These are phyloP conservation scores for Takifugu ocellatus DNA, from an alignment of 2,797 vertebrate species.

Conservation along the genomic window DNA sequence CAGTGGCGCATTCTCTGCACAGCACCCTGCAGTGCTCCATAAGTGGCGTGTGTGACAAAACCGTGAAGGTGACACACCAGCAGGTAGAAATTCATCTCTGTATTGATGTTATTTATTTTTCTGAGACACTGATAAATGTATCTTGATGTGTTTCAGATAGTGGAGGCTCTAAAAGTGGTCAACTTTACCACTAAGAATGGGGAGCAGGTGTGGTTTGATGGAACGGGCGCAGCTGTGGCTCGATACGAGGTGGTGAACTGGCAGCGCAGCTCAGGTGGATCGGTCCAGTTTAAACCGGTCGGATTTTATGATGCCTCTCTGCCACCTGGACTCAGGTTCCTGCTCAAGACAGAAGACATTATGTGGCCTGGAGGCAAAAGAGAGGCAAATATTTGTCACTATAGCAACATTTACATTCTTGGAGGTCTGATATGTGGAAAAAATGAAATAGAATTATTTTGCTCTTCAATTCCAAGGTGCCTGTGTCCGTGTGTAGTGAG, in stretches of 20 bases:
- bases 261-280: slow-evolving; percentile 58
- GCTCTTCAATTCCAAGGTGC: slow-evolving; percentile 44
- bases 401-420: no score
- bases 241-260: slow-evolving; percentile 76
- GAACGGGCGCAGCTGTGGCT: slow-evolving; percentile 65
- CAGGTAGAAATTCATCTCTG: slow-evolving; percentile 57
- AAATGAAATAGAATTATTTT: no score
- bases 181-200: slow-evolving; percentile 69
- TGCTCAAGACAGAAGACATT: slow-evolving; percentile 48
- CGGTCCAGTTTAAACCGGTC: slow-evolving; percentile 66
- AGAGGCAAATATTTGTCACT: slow-evolving; percentile 46
- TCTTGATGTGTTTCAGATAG: slow-evolving; percentile 45
- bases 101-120: not conserved
- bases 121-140: not conserved
- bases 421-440: no score
- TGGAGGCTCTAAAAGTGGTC: slow-evolving; percentile 65
- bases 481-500: slow-evolving; percentile 72
- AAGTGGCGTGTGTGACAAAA: slow-evolving; percentile 52
- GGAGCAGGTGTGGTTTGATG: slow-evolving; percentile 72
- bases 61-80: slow-evolving; percentile 43
- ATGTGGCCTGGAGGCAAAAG: slow-evolving; percentile 61
- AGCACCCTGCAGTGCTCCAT: slow-evolving; percentile 58
- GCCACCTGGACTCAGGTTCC: slow-evolving; percentile 56
- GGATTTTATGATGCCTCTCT: slow-evolving; percentile 72
- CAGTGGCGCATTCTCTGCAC: slow-evolving; percentile 70